Percentiles rank a stretch among this genome's conserved stretches.
Evolutionary conservation across 2,888 invertebrate genomes (phyloP).

Genomic region (Ophion ellenae): DNA sequence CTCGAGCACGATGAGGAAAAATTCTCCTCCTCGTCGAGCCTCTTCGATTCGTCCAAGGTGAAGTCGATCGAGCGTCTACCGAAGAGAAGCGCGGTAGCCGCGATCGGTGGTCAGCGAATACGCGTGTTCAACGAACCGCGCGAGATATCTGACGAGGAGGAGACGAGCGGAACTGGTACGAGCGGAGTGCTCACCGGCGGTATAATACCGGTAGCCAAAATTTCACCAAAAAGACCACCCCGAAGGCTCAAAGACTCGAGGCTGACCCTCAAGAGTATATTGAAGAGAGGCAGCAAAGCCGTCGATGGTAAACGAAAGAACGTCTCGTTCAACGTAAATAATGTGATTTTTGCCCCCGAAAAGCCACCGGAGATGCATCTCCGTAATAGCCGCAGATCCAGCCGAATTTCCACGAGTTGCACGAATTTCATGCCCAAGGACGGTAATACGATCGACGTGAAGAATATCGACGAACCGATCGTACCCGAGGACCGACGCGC

Average conservation of each 20-base stretch:
- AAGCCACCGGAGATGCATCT: slow-evolving; percentile 73
- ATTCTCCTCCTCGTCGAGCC: slow-evolving; percentile 67
- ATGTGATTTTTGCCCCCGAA: slow-evolving; percentile 82
- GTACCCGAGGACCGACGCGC: slow-evolving; percentile 68
- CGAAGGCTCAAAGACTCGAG: slow-evolving; percentile 85
- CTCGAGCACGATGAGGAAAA: slow-evolving; percentile 67
- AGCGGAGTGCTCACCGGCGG: slow-evolving; percentile 70
- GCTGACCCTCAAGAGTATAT: slow-evolving; percentile 78
- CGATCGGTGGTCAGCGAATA: slow-evolving; percentile 89
- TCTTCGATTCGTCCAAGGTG: slow-evolving; percentile 81
- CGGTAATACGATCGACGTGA: background rate
- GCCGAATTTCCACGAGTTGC: slow-evolving; percentile 60
- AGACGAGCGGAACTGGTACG: slow-evolving; percentile 26
- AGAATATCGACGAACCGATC: slow-evolving; percentile 65
- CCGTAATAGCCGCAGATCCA: slow-evolving; percentile 63
- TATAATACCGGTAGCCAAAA: slow-evolving; percentile 80
- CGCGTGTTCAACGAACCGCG: slow-evolving; percentile 86
- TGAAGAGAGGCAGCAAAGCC: slow-evolving; percentile 74
- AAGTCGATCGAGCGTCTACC: slow-evolving; percentile 82
- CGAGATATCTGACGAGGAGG: slow-evolving; percentile 75
- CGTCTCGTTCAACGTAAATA: slow-evolving; percentile 81
- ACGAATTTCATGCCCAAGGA: slow-evolving; percentile 34
- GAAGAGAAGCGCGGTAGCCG: slow-evolving; percentile 81
- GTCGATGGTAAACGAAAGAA: slow-evolving; percentile 76
- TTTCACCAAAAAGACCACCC: slow-evolving; percentile 88